Evolutionary conservation across 2,888 invertebrate genomes (phyloP).

Genomic region (Mycalesis mineus): DNA sequence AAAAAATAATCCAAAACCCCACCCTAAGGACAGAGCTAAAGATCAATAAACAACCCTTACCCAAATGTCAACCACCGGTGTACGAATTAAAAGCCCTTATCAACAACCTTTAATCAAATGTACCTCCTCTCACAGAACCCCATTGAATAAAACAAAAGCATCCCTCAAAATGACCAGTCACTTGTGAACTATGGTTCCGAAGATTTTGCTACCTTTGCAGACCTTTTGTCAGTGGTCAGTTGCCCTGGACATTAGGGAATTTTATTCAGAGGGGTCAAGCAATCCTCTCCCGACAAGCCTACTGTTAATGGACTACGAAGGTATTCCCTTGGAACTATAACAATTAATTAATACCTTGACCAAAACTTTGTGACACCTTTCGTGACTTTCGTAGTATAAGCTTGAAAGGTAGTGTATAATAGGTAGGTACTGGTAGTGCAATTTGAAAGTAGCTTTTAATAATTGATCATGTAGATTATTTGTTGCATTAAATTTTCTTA

Average conservation of each 20-base stretch:
- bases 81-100: conserved; percentile 66
- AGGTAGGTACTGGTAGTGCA: neutral
- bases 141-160: conserved; percentile 70
- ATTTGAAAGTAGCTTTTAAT: neutral
- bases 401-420: neutral
- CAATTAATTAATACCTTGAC: conserved; percentile 68
- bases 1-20: neutral
- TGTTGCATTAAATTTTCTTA: too few species aligned
- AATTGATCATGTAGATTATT: neutral
- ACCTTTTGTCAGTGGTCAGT: conserved; percentile 37
- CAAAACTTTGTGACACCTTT: conserved; percentile 35
- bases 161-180: conserved; percentile 40
- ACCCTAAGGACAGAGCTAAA: conserved; percentile 24
- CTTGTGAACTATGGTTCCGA: conserved; percentile 33
- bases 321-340: conserved; percentile 53
- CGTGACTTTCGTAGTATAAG: conserved; percentile 34
- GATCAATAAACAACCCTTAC: conserved; percentile 61
- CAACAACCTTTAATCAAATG: conserved; percentile 73
- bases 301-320: conserved; percentile 59
- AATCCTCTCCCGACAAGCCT: conserved; percentile 57
- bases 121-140: conserved; percentile 60
- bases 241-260: conserved; percentile 63
- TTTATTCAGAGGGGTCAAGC: conserved; percentile 58
- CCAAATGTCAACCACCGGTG: conserved; percentile 56
- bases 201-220: neutral